A percentile compares a stretch with the other conserved stretches of the same genome.
Conservation (phyloP, 2,888 invertebrate species). For the Lathronympha strigana region DNA sequence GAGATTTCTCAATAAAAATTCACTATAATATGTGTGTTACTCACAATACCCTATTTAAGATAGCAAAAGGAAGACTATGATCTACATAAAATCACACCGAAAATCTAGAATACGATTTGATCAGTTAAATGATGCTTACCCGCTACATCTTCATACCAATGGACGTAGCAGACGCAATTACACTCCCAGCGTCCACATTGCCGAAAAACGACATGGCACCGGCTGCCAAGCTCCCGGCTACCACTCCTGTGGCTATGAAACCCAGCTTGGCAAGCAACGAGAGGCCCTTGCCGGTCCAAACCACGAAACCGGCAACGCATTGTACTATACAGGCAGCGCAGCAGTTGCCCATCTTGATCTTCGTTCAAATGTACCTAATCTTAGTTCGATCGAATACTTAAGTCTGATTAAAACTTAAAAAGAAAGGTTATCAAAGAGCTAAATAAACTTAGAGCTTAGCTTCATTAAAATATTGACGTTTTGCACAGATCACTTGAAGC, state of each 20-base stretch:
- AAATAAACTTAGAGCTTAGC: too few species aligned
- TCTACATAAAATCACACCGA: too few species aligned
- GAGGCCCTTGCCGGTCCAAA: conserved; percentile 12
- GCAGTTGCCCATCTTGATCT: conserved; percentile 8
- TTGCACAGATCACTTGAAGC: not conserved
- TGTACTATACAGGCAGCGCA: conserved; percentile 11
- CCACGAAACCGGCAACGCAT: conserved; percentile 3
- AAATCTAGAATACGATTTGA: too few species aligned
- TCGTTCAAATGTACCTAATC: too few species aligned
- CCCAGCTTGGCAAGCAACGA: conserved; percentile 15
- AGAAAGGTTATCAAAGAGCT: too few species aligned
- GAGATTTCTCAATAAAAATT: too few species aligned
- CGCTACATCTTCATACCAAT: conserved; percentile 11
- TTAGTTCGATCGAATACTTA: too few species aligned
- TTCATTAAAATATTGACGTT: too few species aligned
- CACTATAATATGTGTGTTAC: too few species aligned
- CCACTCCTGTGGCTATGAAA: conserved; percentile 7
- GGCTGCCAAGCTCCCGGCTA: conserved; percentile 6
- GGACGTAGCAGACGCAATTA: conserved; percentile 12
- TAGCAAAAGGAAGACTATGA: too few species aligned
- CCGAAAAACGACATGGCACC: conserved; percentile 15
- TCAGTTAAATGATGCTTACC: not conserved
- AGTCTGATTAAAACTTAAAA: too few species aligned
- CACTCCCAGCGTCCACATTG: conserved; percentile 7
- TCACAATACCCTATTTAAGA: too few species aligned